Evolutionary conservation across 2,797 vertebrate genomes (phyloP), one percentile per base, ranked within the genome.

Genomic region (Anableps anableps): DNA sequence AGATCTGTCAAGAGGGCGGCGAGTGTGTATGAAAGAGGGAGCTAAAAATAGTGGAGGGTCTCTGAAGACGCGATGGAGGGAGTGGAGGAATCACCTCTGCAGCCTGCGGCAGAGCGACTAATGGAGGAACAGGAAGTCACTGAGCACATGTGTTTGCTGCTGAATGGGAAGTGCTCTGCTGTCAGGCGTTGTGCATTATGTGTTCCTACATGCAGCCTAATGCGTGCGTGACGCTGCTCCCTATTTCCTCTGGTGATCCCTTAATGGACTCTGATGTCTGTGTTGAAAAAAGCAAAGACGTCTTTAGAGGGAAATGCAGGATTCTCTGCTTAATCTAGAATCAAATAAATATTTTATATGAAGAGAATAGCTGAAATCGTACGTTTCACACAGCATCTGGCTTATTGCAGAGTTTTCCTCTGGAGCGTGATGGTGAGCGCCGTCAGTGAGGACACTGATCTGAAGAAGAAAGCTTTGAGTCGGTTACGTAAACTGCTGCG

Each of bases 31-130:
- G 82, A 88, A 82, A 83, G 83, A 72, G 64, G 60, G 19, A 60
- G 80, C 87, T 94, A 92, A 93, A 93, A 91, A 92, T 93, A 93
- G 83, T n/a, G 0, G 41, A 74, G 82, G 64, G 85, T 90, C 86
- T 87, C 90, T 80, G 74, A 85, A 90, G 89, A 85, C 87, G 55
- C 87, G 76, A 74, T 55, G 80, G 71, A 83, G 82, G 77, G 60
- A 83, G 83, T 11, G 29, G 76, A 92, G 90, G 90, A 92, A 91
- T 91, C 89, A 87, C 89, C 89, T 91, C 90, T 73, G 81, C 80
- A 86, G 90, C 88, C 90, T 79, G 78, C 29, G 70, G 91, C 90
- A 64, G 26, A 68, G 48, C 62, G 10, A 31, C 75, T 36, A 72
- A 29, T 77, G 41, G 71, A 71, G 78, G 31, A 41, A 4, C 76